Evolutionary conservation across 2,797 vertebrate genomes (phyloP).

Genomic region (Amniataba percoides): DNA sequence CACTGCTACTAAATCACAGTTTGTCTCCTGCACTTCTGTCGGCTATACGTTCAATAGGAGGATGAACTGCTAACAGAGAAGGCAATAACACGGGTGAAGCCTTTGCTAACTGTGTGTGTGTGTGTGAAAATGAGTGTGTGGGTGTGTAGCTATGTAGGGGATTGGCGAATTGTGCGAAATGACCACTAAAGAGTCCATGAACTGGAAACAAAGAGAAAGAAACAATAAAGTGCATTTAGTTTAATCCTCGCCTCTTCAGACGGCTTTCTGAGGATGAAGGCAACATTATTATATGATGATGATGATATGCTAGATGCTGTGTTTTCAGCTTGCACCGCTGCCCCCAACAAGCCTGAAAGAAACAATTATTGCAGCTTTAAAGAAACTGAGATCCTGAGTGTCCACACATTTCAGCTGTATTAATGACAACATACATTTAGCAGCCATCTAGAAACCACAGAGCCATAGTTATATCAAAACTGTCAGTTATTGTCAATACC

Average conservation of each 20-base stretch:
- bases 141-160: constrained; percentile 14
- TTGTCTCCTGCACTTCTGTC: constrained; percentile 37
- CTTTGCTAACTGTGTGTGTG: constrained; percentile 20
- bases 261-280: not conserved
- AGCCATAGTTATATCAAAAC: no score
- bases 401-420: no score
- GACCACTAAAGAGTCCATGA: constrained; percentile 15
- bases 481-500: no score
- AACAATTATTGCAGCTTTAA: not conserved
- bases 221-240: constrained; percentile 6
- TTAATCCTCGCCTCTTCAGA: not conserved
- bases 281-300: not conserved
- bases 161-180: constrained; percentile 22
- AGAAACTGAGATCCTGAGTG: not conserved
- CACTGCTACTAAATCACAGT: constrained; percentile 70
- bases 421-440: no score
- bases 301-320: not conserved
- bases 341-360: not conserved
- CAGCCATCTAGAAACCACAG: no score
- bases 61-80: constrained; percentile 47
- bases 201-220: constrained; percentile 13
- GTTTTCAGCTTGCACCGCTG: not conserved
- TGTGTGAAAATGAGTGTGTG: constrained; percentile 19
- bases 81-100: constrained; percentile 43
- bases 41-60: constrained; percentile 35